phyloP scores from a whole-genome alignment of 2,888 invertebrate genomes.

The Creontiades dilutus region DNA sequence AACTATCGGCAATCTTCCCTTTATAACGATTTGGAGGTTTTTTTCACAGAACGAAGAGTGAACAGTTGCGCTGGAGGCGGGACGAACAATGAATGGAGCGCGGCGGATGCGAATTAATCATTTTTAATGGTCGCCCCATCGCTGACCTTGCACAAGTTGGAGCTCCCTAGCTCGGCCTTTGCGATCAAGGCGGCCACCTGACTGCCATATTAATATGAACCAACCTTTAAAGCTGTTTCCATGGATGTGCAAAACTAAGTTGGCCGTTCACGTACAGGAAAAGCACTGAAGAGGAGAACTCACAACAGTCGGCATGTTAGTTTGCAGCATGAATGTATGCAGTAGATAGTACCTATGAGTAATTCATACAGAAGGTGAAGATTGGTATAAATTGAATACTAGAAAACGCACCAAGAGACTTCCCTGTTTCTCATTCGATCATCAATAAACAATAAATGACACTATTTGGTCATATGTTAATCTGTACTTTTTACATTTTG shows the following conservation, averaged over 20 bases:
- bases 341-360: too few species aligned
- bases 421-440: too few species aligned
- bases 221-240: not conserved
- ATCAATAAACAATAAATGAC: too few species aligned
- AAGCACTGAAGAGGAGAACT: too few species aligned
- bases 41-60: not conserved
- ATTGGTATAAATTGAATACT: too few species aligned
- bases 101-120: conserved; percentile 54
- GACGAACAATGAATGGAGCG: conserved; percentile 42
- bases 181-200: not conserved
- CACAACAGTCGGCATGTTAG: too few species aligned
- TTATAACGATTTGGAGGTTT: not conserved
- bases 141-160: conserved; percentile 33
- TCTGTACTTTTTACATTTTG: too few species aligned
- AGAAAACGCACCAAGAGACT: too few species aligned
- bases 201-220: not conserved
- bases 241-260: not conserved
- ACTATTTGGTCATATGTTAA: too few species aligned
- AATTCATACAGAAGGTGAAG: too few species aligned
- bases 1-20: not conserved
- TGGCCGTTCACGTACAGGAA: too few species aligned
- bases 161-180: not conserved
- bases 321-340: too few species aligned
- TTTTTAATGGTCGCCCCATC: conserved; percentile 17
- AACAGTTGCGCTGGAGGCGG: conserved; percentile 7